phyloP scores from a whole-genome alignment of 2,888 invertebrate genomes.

The Xiphydria camelus region DNA sequence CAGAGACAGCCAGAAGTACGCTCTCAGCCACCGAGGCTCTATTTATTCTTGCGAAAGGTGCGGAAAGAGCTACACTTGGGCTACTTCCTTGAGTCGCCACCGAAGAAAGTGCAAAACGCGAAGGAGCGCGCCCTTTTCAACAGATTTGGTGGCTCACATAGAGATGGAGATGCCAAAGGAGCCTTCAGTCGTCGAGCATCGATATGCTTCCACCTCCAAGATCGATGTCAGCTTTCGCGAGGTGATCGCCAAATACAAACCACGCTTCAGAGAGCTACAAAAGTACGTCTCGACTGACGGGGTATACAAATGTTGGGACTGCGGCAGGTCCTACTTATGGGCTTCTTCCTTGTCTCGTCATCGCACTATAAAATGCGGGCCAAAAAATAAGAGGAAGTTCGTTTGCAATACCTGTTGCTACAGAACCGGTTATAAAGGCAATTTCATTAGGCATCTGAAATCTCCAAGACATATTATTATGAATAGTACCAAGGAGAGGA shows the following conservation, averaged over 20 bases:
- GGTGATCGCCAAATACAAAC: constrained; percentile 10
- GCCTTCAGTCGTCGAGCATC: too few species aligned
- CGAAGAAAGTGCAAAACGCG: constrained; percentile 9
- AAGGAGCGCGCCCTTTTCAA: background rate
- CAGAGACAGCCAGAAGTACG: constrained; percentile 7
- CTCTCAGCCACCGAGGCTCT: background rate
- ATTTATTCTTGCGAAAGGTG: constrained; percentile 16
- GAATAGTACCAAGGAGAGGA: constrained; percentile 12
- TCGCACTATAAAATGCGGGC: constrained; percentile 24
- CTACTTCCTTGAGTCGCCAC: constrained; percentile 18
- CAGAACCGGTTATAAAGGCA: constrained; percentile 21
- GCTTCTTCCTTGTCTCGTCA: constrained; percentile 28
- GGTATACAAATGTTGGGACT: constrained; percentile 24
- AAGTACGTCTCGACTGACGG: constrained; percentile 20
- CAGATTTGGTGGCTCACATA: background rate
- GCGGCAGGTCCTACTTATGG: constrained; percentile 25
- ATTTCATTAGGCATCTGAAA: constrained; percentile 24
- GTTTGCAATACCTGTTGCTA: constrained; percentile 23
- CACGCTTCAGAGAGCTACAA: constrained; percentile 19
- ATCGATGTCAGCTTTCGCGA: background rate
- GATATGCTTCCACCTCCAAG: too few species aligned
- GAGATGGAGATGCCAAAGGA: background rate
- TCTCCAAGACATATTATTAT: constrained; percentile 20
- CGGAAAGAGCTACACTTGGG: constrained; percentile 18
- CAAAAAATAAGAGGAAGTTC: constrained; percentile 21